Evolutionary conservation across 2,797 vertebrate genomes (phyloP).

Genomic region (Acrossocheilus fasciatus): DNA sequence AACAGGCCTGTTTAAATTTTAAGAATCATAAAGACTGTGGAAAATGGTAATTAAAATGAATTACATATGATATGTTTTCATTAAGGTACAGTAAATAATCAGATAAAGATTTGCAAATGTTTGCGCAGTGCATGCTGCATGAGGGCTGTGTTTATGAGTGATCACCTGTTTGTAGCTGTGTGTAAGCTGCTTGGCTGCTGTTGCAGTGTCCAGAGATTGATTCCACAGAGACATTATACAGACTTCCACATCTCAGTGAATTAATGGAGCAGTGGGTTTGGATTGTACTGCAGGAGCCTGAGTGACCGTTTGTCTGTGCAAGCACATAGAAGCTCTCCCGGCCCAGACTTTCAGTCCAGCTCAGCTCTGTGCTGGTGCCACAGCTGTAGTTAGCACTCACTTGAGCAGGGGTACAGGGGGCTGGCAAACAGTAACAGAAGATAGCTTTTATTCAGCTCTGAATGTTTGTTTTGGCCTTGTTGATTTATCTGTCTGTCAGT

Average conservation of each 20-base stretch:
- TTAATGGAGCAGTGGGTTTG: slow-evolving; percentile 70
- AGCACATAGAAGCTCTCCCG: slow-evolving; percentile 63
- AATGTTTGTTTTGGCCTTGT: not conserved
- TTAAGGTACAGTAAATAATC: not conserved
- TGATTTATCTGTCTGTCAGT: not conserved
- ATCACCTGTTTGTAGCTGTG: slow-evolving; percentile 73
- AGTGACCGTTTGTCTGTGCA: slow-evolving; percentile 55
- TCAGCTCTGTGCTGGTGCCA: slow-evolving; percentile 66
- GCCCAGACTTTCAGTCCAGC: slow-evolving; percentile 75
- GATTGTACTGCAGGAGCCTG: slow-evolving; percentile 61
- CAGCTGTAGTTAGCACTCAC: slow-evolving; percentile 70
- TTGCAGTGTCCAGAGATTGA: slow-evolving; percentile 74
- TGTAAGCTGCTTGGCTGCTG: slow-evolving; percentile 68
- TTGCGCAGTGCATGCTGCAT: not conserved
- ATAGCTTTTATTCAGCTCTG: not conserved
- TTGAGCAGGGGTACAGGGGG: slow-evolving; percentile 74
- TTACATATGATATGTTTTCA: not conserved
- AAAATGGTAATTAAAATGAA: not conserved
- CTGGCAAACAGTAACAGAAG: slow-evolving; percentile 60
- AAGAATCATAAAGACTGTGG: not conserved
- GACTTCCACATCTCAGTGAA: slow-evolving; percentile 71
- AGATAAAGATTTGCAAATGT: not conserved
- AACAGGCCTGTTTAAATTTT: not conserved
- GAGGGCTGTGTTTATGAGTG: not conserved
- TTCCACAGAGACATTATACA: slow-evolving; percentile 70